Evolutionary conservation across 1,140 invertebrate species (phyloP).

Genomic region (Drosophila arawakana): DNA sequence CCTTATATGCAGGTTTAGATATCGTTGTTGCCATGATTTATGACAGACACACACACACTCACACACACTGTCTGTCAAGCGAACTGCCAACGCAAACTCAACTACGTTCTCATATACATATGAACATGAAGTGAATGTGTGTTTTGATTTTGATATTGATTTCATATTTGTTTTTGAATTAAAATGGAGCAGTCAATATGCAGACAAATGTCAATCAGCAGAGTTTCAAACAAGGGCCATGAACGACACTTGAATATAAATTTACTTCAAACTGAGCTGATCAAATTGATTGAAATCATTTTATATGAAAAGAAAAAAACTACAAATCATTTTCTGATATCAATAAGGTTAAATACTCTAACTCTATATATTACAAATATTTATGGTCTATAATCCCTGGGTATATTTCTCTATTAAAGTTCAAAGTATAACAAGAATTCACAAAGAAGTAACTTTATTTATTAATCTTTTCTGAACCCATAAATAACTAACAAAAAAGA

Average conservation of each 20-base stretch:
- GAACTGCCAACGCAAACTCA: slow-evolving; percentile 47
- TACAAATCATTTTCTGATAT: neutral
- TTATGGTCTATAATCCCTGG: too few species aligned
- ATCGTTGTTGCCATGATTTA: slow-evolving; percentile 69
- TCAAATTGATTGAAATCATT: slow-evolving; percentile 30
- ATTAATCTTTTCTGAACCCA: too few species aligned
- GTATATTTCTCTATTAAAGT: too few species aligned
- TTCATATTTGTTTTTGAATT: slow-evolving; percentile 25
- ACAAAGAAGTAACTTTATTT: too few species aligned
- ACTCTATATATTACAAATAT: neutral
- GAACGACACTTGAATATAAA: slow-evolving; percentile 30
- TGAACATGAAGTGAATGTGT: neutral
- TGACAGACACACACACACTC: slow-evolving; percentile 15
- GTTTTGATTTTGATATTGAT: slow-evolving; percentile 3
- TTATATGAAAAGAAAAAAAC: slow-evolving; percentile 2
- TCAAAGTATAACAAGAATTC: too few species aligned
- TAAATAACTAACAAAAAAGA: too few species aligned
- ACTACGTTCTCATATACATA: slow-evolving; percentile 24
- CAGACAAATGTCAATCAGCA: slow-evolving; percentile 76
- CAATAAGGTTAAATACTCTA: neutral
- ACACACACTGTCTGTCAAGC: neutral
- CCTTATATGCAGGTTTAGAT: slow-evolving; percentile 63
- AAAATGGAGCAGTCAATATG: slow-evolving; percentile 64
- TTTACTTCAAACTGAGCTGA: slow-evolving; percentile 14
- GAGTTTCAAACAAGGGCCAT: slow-evolving; percentile 33